Percentiles rank a stretch among this genome's conserved stretches.
These are phyloP conservation scores for Romanomermis culicivorax DNA, from an alignment of 2,888 invertebrate genomes.

Conservation along the genomic window DNA sequence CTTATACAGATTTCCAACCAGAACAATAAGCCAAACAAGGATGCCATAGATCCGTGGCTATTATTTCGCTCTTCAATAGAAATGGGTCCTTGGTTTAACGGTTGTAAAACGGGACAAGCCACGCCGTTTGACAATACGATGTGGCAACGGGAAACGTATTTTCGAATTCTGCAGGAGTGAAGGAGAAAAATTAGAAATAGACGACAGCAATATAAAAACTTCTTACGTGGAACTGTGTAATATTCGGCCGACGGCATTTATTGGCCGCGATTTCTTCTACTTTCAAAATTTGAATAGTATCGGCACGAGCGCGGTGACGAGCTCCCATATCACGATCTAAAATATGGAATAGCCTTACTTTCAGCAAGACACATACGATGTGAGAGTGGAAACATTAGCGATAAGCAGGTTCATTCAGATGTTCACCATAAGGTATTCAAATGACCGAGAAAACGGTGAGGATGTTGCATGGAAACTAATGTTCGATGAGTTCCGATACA, in stretches of 20 bases:
- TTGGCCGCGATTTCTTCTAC: conserved; percentile 70
- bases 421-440: too few species aligned
- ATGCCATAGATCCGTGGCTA: too few species aligned
- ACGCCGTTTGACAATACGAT: conserved; percentile 35
- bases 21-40: too few species aligned
- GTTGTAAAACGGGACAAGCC: conserved; percentile 37
- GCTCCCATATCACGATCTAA: conserved; percentile 67
- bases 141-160: conserved; percentile 85
- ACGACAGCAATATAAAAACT: background rate
- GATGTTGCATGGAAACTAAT: too few species aligned
- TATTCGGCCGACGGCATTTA: conserved; percentile 72
- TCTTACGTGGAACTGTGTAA: conserved; percentile 83
- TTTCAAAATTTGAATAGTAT: conserved; percentile 91
- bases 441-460: too few species aligned
- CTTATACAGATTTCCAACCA: too few species aligned
- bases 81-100: conserved; percentile 33
- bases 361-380: too few species aligned
- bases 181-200: conserved; percentile 5
- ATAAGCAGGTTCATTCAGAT: too few species aligned
- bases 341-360: too few species aligned
- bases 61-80: conserved; percentile 1
- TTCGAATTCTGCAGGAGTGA: conserved; percentile 43
- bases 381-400: too few species aligned
- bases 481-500: too few species aligned
- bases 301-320: conserved; percentile 87